These are phyloP conservation scores for Piscicola geometra DNA, from an alignment of 2,888 invertebrate species.

Conservation along the genomic window DNA sequence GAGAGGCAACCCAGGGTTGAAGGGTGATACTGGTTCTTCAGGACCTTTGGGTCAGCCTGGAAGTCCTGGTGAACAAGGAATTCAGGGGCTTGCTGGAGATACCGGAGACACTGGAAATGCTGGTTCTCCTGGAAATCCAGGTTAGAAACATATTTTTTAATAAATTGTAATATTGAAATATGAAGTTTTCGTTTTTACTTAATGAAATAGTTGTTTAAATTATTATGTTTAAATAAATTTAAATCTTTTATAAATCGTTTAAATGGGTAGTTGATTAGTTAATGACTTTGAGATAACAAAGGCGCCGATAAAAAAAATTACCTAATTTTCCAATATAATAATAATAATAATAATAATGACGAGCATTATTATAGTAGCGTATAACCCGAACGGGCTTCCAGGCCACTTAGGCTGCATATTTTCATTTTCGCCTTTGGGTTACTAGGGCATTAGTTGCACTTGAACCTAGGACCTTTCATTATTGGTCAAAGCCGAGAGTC, in stretches of 20 bases:
- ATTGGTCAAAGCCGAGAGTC: too few species aligned
- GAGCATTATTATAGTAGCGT: too few species aligned
- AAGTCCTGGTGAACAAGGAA: slow-evolving; percentile 35
- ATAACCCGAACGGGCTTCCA: too few species aligned
- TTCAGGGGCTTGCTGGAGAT: slow-evolving; percentile 59
- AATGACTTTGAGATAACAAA: too few species aligned
- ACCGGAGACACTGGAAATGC: slow-evolving; percentile 34
- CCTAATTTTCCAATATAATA: too few species aligned
- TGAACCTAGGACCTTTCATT: too few species aligned
- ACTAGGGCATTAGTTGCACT: too few species aligned
- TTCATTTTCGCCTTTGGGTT: too few species aligned
- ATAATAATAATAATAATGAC: too few species aligned
- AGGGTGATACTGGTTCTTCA: slow-evolving; percentile 33
- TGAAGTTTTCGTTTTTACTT: background rate
- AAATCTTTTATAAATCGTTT: background rate
- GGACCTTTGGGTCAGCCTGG: slow-evolving; percentile 38
- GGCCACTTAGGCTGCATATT: too few species aligned
- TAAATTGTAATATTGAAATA: background rate
- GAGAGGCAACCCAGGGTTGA: slow-evolving; percentile 20
- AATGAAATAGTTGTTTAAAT: background rate
- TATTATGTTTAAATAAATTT: background rate
- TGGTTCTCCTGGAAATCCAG: slow-evolving; percentile 35
- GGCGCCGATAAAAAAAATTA: too few species aligned
- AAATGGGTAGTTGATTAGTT: too few species aligned
- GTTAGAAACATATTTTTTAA: background rate